Evolutionary conservation across 2,888 invertebrate species (phyloP), one percentile per base, ranked within the genome.

Genomic region (Diloba caeruleocephala): DNA sequence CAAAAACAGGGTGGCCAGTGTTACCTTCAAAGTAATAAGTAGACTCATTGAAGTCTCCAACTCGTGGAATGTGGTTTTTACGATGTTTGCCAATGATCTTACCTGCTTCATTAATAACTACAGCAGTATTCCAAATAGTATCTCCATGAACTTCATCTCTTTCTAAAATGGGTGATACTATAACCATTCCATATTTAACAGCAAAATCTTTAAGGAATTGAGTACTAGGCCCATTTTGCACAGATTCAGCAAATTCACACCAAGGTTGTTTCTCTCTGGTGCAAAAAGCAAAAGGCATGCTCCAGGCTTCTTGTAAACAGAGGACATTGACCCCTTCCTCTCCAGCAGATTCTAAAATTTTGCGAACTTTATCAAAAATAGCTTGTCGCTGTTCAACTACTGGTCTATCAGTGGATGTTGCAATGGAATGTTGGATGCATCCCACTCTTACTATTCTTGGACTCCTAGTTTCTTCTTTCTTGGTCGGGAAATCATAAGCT

Each of bases 251-350:
- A 90, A 99, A 98, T 89, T 99, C 98, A 81, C 97, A 97, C 99
- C 99, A 99, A 0, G 99, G 99, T 57, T 96, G 95, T 80, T 98
- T 98, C 88, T 99, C 98, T 52, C 99, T 95, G 0, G 99, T 99
- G 84, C 99, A 99, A 91, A 99, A 99, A 0, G 97, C 98, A 93
- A 99, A 99, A 0, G 99, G 99, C 99, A 99, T 99, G 34, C 96
- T 96, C 99, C 99, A 99, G 1, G 98, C 98, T 92, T 99, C 99
- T 90, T 99, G 99, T 55, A 99, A 95, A 81, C 99, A 99, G 41
- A 99, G 81, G 15, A 99, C 93, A 84, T 99, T 99, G 25, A 98
- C 98, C 1, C 95, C 95, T 74, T 96, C 96, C 19, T 85, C 81
- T 0, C 96, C 97, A 1, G 99, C 99, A 7, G 96, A 94, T 45